These are phyloP conservation scores for Panulirus ornatus DNA, from an alignment of 1,140 invertebrate species.

Conservation along the genomic window DNA sequence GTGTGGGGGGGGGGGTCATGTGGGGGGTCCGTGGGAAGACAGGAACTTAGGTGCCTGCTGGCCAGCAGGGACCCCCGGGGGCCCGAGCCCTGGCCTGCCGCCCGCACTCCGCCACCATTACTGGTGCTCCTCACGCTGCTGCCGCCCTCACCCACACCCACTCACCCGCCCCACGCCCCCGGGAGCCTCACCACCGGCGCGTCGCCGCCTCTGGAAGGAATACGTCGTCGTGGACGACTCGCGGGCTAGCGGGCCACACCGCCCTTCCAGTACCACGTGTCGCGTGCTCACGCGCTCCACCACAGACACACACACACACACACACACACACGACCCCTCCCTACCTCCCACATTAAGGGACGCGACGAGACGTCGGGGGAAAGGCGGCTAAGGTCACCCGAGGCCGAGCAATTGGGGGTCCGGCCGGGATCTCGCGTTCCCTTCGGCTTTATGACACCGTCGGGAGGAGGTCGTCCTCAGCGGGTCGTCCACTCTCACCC, in stretches of 20 bases:
- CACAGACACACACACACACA: background rate
- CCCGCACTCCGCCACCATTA: background rate
- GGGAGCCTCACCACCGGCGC: background rate
- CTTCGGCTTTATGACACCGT: no score
- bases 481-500: background rate
- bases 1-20: constrained; percentile 2
- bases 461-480: no score
- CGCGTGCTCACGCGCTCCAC: background rate
- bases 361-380: background rate
- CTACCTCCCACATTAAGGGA: background rate
- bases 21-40: background rate
- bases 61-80: no score
- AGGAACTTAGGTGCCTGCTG: background rate
- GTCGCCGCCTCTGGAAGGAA: no score
- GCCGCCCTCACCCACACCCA: background rate
- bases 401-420: constrained; percentile 32
- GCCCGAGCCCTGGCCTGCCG: no score
- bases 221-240: no score
- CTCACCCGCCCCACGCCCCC: background rate
- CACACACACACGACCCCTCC: background rate
- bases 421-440: constrained; percentile 7
- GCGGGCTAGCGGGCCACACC: no score
- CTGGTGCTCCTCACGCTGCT: no score
- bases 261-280: no score
- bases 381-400: background rate